phyloP scores from a whole-genome alignment of 2,888 invertebrate genomes.

The Apocheima hispidaria region DNA sequence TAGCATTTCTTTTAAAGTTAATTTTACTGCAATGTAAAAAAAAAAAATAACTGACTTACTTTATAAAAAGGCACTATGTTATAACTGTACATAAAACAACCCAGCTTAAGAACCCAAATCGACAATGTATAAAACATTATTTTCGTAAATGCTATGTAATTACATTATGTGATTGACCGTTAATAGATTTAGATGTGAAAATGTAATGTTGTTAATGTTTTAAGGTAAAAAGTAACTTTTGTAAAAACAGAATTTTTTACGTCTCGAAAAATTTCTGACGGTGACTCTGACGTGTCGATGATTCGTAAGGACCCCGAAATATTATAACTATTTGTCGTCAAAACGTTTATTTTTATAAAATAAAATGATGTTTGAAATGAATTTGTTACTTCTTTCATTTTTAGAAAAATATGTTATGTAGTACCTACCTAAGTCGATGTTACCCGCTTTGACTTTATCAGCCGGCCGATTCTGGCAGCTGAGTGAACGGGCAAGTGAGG shows the following conservation, averaged over 20 bases:
- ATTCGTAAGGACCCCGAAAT: conserved; percentile 84
- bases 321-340: conserved; percentile 87
- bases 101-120: conserved; percentile 36
- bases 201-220: conserved; percentile 87
- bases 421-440: too few species aligned
- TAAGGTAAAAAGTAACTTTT: conserved; percentile 89
- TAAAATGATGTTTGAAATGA: conserved; percentile 83
- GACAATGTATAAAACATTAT: conserved; percentile 64
- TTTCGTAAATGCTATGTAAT: conserved; percentile 77
- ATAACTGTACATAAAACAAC: conserved; percentile 23
- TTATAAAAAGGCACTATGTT: conserved; percentile 18
- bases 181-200: conserved; percentile 84
- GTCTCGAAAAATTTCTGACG: conserved; percentile 89
- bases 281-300: conserved; percentile 72
- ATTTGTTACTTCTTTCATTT: conserved; percentile 39
- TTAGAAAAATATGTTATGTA: too few species aligned
- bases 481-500: too few species aligned
- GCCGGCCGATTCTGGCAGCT: too few species aligned
- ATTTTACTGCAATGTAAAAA: background rate
- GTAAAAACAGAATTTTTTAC: conserved; percentile 89
- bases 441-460: too few species aligned
- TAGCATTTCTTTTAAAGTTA: background rate
- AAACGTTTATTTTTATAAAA: conserved; percentile 87
- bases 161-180: conserved; percentile 82
- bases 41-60: background rate